Base-by-base conservation (phyloP, 1,140 invertebrate species). In the Panonychus citri region DNA sequence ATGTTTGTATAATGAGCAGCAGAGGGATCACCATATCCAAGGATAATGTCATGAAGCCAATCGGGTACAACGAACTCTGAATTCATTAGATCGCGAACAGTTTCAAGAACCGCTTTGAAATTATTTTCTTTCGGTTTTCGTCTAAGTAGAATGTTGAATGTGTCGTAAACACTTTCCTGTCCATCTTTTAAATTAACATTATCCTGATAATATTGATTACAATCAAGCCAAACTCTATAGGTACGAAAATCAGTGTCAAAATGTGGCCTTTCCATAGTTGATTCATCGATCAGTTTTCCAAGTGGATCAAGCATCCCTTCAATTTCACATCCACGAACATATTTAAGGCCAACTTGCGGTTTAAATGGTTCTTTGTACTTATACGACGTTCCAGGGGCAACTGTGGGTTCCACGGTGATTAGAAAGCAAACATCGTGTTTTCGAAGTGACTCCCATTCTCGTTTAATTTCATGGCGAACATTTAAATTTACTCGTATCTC, bases 41-140 rank as follows among this genome's bases (percentile, higher is more conserved):
- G 75, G 55, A 99, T 84, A 60, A 98, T 85, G 68, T 99, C 90
- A 66, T 95, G 86, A 5, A 99, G 72, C 95, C 95, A 99, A 64
- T 95, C 83, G 0, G 95, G 95, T 1, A 99, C 94, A 19, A 99
- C 91, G 70, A 89, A 98, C 67, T 95, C 85, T 0, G 91, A 96
- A 66, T 98, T 99, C 89, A 99, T 97, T 50, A 99, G 74, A 70
- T 96, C 88, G 4, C 94, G 73, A 60, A 99, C 98, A 0, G 95
- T 99, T 70, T 97, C 90, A 59, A 99, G 69, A 10, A 99, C 95
- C 1, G 94, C 94, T 72, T 99, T 78, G 68, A 99, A 99, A 70
- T 99, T 99, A 67, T 99, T 99, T 69, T 98, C 90, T 68, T 99
- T 98, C 0, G 95, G 93, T 70, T 96, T 96, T 27, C 95, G 75